Base-by-base conservation (phyloP, 1,140 invertebrate species). In the Lucilia sericata region DNA sequence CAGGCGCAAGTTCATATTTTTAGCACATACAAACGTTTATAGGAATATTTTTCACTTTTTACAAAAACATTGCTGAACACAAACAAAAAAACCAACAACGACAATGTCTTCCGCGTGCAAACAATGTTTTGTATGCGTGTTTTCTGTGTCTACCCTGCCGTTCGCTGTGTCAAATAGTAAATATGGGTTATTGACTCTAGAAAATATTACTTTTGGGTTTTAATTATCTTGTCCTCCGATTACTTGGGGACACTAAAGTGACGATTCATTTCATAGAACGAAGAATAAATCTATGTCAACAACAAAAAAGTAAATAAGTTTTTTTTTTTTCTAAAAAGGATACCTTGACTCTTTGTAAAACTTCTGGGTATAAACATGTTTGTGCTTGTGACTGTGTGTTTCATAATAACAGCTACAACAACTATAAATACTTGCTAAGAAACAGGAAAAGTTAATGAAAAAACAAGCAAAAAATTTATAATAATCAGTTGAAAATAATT, bases 381-480 rank as follows among this genome's bases (percentile, higher is more conserved):
- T 30, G 25, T 30, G 25, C 25, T 30, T 30, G 25, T 3, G 3
- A 2, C 5, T n/a, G 13, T 60, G 14, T 60, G n/a, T 60, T 60
- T 60, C 25, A 30, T 30, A 30, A 30, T 30, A 30, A 30, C 25
- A 30, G 25, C 25, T 30, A 1, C 25, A 19, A 21, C 8, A 70
- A 21, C 2, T 12, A 70, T 21, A 19, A 70, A 25, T 25, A 70
- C n/a, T 70, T 10, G 65, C 65, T 70, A 70, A 70, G 65, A 25
- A 70, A 70, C 65, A 19, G 65, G 19, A 70, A 70, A 70, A 70
- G 65, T 70, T 70, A 70, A 70, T 70, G 65, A 70, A 70, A 65
- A 65, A 10, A 70, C n/a, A 70, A 19, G n/a, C 7, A 60, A n/a
- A n/a, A 60, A n/a, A 60, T 12, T 14, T 60, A 42, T 10, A 42